Percentiles rank a stretch among this genome's conserved stretches.
Conservation (phyloP, 2,113 vertebrate genomes). For the Otocyon megalotis region DNA sequence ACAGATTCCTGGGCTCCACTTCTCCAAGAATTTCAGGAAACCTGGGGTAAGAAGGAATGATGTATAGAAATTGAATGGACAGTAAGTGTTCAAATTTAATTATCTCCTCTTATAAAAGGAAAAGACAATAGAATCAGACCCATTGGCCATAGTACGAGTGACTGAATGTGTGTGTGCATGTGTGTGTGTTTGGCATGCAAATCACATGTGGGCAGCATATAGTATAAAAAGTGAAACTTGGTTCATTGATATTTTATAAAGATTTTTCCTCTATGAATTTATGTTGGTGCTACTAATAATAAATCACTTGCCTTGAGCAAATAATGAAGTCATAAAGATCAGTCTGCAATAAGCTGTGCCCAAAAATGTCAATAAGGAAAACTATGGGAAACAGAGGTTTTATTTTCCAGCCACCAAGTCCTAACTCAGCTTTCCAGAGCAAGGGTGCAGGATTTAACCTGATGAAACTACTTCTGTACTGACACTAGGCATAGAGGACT, state of each 20-base stretch:
- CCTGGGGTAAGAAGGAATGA: not conserved
- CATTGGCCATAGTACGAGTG: not conserved
- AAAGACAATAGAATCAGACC: not conserved
- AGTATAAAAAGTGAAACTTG: not conserved
- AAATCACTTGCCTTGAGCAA: conserved; percentile 37
- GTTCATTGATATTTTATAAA: not conserved
- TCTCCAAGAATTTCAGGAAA: not conserved
- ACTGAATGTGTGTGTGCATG: not conserved
- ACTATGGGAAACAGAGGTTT: not conserved
- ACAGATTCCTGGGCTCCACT: not conserved
- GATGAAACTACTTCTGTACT: not conserved
- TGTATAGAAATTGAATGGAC: not conserved
- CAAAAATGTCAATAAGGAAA: not conserved
- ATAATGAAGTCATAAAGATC: conserved; percentile 4
- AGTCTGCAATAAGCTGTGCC: not conserved
- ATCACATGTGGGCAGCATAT: not conserved
- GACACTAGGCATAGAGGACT: not conserved
- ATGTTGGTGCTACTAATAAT: not conserved
- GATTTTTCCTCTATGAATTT: conserved; percentile 49
- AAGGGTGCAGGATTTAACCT: not conserved
- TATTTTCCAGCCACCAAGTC: not conserved
- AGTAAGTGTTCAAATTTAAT: not conserved
- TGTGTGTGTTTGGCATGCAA: not conserved
- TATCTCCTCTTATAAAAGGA: not conserved
- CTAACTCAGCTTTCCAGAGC: not conserved